Conservation (phyloP, 1,140 invertebrate genomes). For the Drosophila neocordata region DNA sequence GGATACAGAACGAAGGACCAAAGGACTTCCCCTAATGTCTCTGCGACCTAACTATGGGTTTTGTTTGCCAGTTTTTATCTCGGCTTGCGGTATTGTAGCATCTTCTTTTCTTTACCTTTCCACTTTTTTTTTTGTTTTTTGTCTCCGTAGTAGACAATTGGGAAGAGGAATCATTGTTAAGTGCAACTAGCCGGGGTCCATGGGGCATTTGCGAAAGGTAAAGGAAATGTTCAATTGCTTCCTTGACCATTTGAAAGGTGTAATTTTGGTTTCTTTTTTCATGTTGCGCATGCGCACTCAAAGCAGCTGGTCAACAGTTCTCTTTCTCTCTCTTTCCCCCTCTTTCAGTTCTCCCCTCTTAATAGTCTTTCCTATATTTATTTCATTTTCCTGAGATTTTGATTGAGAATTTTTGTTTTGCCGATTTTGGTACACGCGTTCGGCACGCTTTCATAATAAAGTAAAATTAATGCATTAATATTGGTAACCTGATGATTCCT, state of each 20-base stretch:
- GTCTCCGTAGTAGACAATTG: slow-evolving; percentile 38
- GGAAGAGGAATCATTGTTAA: slow-evolving; percentile 36
- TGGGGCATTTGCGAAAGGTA: slow-evolving; percentile 37
- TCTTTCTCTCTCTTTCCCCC: neutral
- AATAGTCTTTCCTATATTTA: neutral
- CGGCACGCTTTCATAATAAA: slow-evolving; percentile 17
- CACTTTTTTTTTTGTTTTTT: slow-evolving; percentile 33
- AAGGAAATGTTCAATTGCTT: slow-evolving; percentile 46
- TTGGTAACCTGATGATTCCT: neutral
- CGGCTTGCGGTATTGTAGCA: slow-evolving; percentile 74
- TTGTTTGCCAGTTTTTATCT: slow-evolving; percentile 65
- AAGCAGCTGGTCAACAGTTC: slow-evolving; percentile 11
- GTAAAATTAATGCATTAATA: neutral
- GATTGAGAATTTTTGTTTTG: slow-evolving; percentile 3
- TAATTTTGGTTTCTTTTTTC: slow-evolving; percentile 57
- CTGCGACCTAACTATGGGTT: slow-evolving; percentile 49
- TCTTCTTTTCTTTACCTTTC: slow-evolving; percentile 22
- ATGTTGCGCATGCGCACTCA: slow-evolving; percentile 38
- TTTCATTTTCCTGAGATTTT: slow-evolving; percentile 8
- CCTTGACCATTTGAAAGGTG: slow-evolving; percentile 75
- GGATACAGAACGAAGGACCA: slow-evolving; percentile 11
- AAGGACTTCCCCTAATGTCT: slow-evolving; percentile 45
- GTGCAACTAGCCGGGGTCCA: slow-evolving; percentile 56
- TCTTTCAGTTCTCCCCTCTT: neutral
- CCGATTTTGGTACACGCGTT: slow-evolving; percentile 4